These are phyloP conservation scores for Ascaphus truei DNA, from an alignment of 2,113 vertebrate species.

Conservation along the genomic window DNA sequence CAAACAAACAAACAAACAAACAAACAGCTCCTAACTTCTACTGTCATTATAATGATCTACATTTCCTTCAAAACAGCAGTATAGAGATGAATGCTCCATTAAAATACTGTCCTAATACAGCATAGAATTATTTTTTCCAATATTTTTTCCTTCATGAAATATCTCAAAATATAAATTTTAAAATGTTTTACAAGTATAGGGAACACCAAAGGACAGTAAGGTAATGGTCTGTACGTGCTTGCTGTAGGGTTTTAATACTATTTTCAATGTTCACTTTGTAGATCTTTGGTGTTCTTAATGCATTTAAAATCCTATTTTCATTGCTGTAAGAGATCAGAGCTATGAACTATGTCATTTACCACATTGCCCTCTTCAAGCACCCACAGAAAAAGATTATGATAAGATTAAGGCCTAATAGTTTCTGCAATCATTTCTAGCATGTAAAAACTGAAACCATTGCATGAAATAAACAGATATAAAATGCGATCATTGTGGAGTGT, in stretches of 20 bases:
- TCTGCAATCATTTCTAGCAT: not conserved
- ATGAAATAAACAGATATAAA: slow-evolving; percentile 10
- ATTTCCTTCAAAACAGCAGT: not conserved
- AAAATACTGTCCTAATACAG: not conserved
- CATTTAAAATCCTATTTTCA: slow-evolving; percentile 24
- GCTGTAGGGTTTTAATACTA: slow-evolving; percentile 16
- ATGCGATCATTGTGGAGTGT: not conserved
- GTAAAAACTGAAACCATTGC: slow-evolving; percentile 16
- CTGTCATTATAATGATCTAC: not conserved
- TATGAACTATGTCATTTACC: not conserved
- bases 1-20: too few relatives aligned
- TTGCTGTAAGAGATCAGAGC: not conserved
- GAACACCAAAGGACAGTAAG: slow-evolving; percentile 8
- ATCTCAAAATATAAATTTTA: not conserved
- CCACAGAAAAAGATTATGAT: slow-evolving; percentile 6
- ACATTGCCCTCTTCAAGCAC: not conserved
- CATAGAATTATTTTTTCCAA: not conserved
- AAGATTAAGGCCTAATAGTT: slow-evolving; percentile 11
- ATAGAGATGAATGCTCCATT: not conserved
- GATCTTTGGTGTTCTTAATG: too few relatives aligned
- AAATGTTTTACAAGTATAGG: not conserved
- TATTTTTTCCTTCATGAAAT: slow-evolving; percentile 7
- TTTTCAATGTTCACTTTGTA: slow-evolving; percentile 6
- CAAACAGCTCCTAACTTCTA: not conserved
- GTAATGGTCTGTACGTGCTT: not conserved